Evolutionary conservation across 2,888 invertebrate genomes (phyloP).

Genomic region (Eupithecia subfuscata): DNA sequence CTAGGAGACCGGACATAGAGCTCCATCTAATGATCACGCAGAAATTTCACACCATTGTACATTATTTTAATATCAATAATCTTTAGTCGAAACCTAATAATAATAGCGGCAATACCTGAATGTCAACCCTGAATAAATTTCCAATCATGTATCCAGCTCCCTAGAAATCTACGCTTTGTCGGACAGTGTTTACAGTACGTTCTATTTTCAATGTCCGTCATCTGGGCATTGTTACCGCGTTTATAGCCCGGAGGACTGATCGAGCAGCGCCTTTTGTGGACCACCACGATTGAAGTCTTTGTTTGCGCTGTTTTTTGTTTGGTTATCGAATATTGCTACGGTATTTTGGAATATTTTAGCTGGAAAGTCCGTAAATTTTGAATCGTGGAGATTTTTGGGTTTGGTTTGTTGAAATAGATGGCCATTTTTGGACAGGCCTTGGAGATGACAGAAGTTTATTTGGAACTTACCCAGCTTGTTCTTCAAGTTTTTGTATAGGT

Average conservation of each 20-base stretch:
- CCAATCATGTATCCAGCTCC: slow-evolving; percentile 6
- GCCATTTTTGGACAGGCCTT: not conserved
- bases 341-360: not conserved
- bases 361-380: not conserved
- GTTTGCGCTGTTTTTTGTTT: slow-evolving; percentile 23
- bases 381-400: not conserved
- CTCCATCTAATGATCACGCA: too few species aligned
- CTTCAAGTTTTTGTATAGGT: not conserved
- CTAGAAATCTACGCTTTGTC: slow-evolving; percentile 67
- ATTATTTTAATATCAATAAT: too few species aligned
- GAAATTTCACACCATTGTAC: too few species aligned
- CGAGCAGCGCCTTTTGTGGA: slow-evolving; percentile 65
- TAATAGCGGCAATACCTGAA: not conserved
- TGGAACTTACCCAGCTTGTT: not conserved
- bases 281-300: slow-evolving; percentile 39
- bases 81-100: not conserved
- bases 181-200: slow-evolving; percentile 78
- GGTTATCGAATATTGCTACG: slow-evolving; percentile 14
- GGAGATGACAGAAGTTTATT: not conserved
- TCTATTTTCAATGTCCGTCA: slow-evolving; percentile 83
- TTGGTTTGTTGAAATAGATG: not conserved
- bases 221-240: slow-evolving; percentile 82
- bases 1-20: too few species aligned
- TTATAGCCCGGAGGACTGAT: slow-evolving; percentile 66
- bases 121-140: slow-evolving; percentile 4